Percentiles rank a stretch among this genome's conserved stretches.
These are phyloP conservation scores for Sula dactylatra DNA, from an alignment of 2,113 vertebrate genomes.

Conservation along the genomic window DNA sequence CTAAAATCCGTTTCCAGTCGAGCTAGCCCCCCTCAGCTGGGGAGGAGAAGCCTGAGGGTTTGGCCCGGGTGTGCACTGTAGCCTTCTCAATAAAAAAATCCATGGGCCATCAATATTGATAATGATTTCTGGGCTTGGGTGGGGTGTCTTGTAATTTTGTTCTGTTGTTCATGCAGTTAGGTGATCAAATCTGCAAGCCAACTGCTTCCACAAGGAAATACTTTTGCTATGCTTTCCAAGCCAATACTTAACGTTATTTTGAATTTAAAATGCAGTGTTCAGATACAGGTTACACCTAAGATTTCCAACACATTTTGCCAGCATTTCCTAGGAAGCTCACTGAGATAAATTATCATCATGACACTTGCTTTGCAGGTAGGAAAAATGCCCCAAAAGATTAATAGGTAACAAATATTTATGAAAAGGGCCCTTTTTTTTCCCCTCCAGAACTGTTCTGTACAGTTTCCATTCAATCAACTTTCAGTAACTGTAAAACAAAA, in stretches of 20 bases:
- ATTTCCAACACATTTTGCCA: not conserved
- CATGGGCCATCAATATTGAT: rapidly evolving
- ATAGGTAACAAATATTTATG: not conserved
- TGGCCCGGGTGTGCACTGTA: rapidly evolving
- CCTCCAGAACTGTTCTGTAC: not conserved
- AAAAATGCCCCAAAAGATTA: not conserved
- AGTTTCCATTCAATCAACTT: not conserved
- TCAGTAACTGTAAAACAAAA: not conserved
- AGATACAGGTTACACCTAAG: not conserved
- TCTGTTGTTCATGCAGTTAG: not conserved
- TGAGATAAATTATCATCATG: not conserved
- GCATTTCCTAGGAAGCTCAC: not conserved
- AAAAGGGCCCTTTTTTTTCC: not conserved
- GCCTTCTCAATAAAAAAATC: no score
- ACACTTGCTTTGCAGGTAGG: not conserved
- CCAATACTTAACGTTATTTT: not conserved
- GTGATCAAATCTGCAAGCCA: not conserved
- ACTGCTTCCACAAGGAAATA: not conserved
- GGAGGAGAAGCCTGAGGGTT: not conserved
- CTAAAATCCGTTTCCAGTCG: not conserved
- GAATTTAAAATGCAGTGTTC: not conserved
- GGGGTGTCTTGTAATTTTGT: rapidly evolving
- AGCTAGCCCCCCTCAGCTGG: not conserved
- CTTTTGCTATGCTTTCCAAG: not conserved
- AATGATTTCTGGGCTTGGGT: not conserved